These are phyloP conservation scores for Narcine bancroftii DNA, from an alignment of 2,113 vertebrate genomes.

Conservation along the genomic window DNA sequence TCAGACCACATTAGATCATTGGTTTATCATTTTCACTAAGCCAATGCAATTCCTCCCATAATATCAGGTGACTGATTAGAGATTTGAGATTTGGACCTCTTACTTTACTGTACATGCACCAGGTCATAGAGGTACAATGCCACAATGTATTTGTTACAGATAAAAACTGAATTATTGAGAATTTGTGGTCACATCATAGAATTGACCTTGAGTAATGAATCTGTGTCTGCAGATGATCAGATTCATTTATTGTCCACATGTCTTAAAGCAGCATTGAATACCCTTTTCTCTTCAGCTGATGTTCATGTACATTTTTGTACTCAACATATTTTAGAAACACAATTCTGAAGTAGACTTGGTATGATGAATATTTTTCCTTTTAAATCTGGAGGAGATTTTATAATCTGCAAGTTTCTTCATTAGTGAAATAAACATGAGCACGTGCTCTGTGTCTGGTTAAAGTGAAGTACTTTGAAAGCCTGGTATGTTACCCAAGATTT, in stretches of 20 bases:
- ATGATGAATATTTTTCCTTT: not conserved
- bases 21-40: constrained; percentile 43
- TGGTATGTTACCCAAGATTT: not conserved
- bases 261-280: constrained; percentile 45
- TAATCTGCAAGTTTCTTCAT: constrained; percentile 10
- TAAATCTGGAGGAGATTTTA: not conserved
- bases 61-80: constrained; percentile 51
- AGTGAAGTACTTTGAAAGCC: not conserved
- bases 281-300: not conserved
- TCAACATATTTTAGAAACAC: not conserved
- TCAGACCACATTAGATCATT: constrained; percentile 47
- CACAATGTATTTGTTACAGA: constrained; percentile 46
- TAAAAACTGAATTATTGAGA: constrained; percentile 42
- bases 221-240: constrained; percentile 46
- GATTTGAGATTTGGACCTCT: constrained; percentile 59
- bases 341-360: constrained; percentile 14
- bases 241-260: constrained; percentile 44
- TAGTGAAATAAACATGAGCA: not conserved
- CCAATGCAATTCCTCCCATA: constrained; percentile 48
- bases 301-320: not conserved
- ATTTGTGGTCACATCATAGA: constrained; percentile 48
- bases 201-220: constrained; percentile 53
- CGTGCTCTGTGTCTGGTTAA: not conserved
- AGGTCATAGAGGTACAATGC: constrained; percentile 43
- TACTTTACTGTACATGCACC: constrained; percentile 67